These are phyloP conservation scores for Anthrax anthrax DNA, from an alignment of 2,888 invertebrate species.

Conservation along the genomic window DNA sequence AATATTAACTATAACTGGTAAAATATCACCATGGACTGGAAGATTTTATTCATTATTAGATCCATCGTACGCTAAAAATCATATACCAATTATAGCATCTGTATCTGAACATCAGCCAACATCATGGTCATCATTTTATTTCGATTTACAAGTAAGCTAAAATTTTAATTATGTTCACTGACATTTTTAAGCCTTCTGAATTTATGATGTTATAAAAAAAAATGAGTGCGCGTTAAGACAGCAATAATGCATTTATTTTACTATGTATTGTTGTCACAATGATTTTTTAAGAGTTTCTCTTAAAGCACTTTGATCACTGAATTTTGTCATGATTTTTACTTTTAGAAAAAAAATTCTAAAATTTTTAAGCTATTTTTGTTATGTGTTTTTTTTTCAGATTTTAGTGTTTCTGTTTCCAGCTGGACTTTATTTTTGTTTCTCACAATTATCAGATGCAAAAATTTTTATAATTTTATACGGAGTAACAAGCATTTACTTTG, in stretches of 20 bases:
- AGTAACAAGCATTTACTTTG: slow-evolving; percentile 95
- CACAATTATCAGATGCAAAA: slow-evolving; percentile 83
- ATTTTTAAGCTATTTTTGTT: neutral
- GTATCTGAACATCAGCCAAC: slow-evolving; percentile 95
- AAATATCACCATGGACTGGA: slow-evolving; percentile 97
- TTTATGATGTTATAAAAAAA: slow-evolving; percentile 4
- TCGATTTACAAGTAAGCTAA: slow-evolving; percentile 52
- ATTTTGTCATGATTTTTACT: neutral
- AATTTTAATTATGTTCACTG: neutral
- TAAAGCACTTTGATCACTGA: slow-evolving; percentile 51
- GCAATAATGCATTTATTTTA: slow-evolving; percentile 6
- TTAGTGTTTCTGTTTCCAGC: slow-evolving; percentile 92
- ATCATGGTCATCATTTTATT: slow-evolving; percentile 96
- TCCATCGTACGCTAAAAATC: slow-evolving; percentile 95
- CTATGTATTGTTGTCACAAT: slow-evolving; percentile 33
- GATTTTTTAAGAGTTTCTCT: slow-evolving; percentile 32
- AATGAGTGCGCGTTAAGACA: slow-evolving; percentile 7
- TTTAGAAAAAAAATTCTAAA: too few species aligned
- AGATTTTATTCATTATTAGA: slow-evolving; percentile 92
- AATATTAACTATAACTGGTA: slow-evolving; percentile 73
- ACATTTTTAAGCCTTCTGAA: neutral
- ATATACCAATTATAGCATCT: slow-evolving; percentile 87
- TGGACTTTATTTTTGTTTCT: slow-evolving; percentile 94
- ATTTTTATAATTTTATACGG: slow-evolving; percentile 97
- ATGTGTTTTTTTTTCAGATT: slow-evolving; percentile 43